phyloP scores from a whole-genome alignment of 2,797 vertebrate species.

The Euphonia xanthogaster region DNA sequence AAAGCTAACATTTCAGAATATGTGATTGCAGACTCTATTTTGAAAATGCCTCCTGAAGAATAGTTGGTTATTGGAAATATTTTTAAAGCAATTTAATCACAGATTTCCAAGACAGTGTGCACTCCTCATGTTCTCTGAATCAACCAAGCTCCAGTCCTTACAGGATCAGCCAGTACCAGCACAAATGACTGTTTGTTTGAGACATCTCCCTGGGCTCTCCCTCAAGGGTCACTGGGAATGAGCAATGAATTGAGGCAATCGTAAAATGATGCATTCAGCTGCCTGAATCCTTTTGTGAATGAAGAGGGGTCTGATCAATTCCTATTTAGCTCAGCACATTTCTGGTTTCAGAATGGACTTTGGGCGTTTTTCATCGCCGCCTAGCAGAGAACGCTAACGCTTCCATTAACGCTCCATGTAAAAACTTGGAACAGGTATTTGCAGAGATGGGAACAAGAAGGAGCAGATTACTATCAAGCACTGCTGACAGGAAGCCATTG shows the following conservation, averaged over 20 bases:
- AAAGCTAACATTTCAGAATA: not conserved
- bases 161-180: not conserved
- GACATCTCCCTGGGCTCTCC: not conserved
- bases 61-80: not conserved
- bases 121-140: not conserved
- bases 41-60: not conserved
- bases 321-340: not conserved
- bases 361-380: not conserved
- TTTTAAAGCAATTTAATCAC: not conserved
- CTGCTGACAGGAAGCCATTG: not conserved
- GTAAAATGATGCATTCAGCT: not conserved
- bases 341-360: not conserved
- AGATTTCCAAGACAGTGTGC: not conserved
- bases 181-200: not conserved
- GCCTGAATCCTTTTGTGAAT: not conserved
- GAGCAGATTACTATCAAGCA: not conserved
- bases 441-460: not conserved
- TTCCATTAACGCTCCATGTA: not conserved
- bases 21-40: not conserved
- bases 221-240: not conserved
- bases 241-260: not conserved
- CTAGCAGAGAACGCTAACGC: not conserved
- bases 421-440: not conserved
- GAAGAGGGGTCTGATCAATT: not conserved
- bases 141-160: not conserved